Evolutionary conservation across 2,888 invertebrate species (phyloP).

Genomic region (Leptinotarsa peninsularis): DNA sequence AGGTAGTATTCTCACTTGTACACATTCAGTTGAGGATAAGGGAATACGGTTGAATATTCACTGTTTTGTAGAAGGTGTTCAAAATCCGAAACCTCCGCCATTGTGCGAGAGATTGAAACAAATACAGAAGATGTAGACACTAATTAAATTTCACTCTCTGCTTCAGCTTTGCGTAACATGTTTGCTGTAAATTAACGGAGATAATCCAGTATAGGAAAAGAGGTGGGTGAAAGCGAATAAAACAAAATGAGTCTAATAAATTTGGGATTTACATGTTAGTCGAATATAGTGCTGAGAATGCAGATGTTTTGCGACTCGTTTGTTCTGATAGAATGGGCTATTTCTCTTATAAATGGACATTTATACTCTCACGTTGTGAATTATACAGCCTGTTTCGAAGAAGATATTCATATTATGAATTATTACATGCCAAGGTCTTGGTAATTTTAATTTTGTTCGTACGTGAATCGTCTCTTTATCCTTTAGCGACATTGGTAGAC

Average conservation of each 20-base stretch:
- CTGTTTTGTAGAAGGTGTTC: background rate
- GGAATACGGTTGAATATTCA: too few relatives aligned
- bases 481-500: too few relatives aligned
- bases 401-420: too few relatives aligned
- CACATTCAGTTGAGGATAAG: too few relatives aligned
- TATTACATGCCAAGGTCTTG: too few relatives aligned
- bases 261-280: slow-evolving; percentile 13
- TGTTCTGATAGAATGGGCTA: too few relatives aligned
- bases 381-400: too few relatives aligned
- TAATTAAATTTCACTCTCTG: slow-evolving; percentile 24
- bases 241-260: slow-evolving; percentile 12
- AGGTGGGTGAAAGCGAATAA: slow-evolving; percentile 4
- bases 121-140: slow-evolving; percentile 15
- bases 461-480: too few relatives aligned
- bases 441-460: too few relatives aligned
- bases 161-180: slow-evolving; percentile 15
- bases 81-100: background rate
- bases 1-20: too few relatives aligned
- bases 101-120: slow-evolving; percentile 9
- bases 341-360: too few relatives aligned
- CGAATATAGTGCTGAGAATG: slow-evolving; percentile 6
- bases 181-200: slow-evolving; percentile 24
- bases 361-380: too few relatives aligned
- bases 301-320: background rate
- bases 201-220: background rate